Evolutionary conservation across 1,140 invertebrate species (phyloP), one percentile per base, ranked within the genome.

Genomic region (Araneus ventricosus): DNA sequence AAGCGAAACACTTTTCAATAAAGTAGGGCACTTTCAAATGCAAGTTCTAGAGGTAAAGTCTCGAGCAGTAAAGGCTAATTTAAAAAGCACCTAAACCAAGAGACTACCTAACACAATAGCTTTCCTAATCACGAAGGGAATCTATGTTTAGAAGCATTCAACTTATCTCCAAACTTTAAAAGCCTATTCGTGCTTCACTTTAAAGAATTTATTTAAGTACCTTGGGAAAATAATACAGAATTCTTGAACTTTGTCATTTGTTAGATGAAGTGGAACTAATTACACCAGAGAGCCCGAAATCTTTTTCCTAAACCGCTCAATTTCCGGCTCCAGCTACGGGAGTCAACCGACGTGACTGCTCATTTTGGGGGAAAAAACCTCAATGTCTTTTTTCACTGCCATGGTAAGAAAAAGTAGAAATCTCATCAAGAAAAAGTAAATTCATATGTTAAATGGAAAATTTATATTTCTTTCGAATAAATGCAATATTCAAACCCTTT

Each of bases 231-330:
- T 27, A 75, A 37, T 75, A 75, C 30, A 75, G 30, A 75, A 75
- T 75, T 75, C n/a, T 82, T 82, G 80, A 82, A 82, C 80, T 82
- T 82, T 52, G 80, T 41, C 80, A 82, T 82, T 82, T 82, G 39
- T 82, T 82, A 27, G 39, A 82, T 82, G 80, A 82, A 82, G 80
- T 82, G 41, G 80, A 82, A 82, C 80, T 82, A 82, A 82, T 45
- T 82, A 82, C 80, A 52, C 22, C 24, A 52, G 80, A 82, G 80
- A 82, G 41, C n/a, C 41, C 39, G 41, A 52, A 41, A 52, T 82
- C 41, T 82, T 82, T 82, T 82, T 82, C 80, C 22, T 27, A 82
- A 82, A 45, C 37, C 24, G 14, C 80, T 82, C 80, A 82, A 82
- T 82, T 45, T 45, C 80, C 80, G 80, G 80, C 45, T n/a, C 80